Evolutionary conservation across 2,888 invertebrate genomes (phyloP), one percentile per base, ranked within the genome.

Genomic region (Gerosis bhagava): DNA sequence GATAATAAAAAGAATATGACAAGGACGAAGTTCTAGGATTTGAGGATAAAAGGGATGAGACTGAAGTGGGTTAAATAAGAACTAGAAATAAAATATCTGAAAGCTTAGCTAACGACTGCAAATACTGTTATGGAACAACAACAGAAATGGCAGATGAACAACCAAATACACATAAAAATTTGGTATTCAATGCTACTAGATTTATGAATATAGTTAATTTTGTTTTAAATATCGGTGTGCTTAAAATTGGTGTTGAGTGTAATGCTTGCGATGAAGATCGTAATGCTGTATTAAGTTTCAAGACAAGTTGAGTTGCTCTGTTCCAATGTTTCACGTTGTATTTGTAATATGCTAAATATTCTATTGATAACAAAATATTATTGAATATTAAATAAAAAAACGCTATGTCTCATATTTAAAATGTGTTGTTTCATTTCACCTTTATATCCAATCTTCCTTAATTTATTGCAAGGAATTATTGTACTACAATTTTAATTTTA

Each of bases 331-430:
- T 84, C 78, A 78, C 76, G 87, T 88, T 88, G 84, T 88, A 86
- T 87, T 87, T 87, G 80, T 87, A 84, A 83, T 74, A 78, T 84
- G 84, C 86, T 86, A 70, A 77, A 86, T 88, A 87, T 87, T 88
- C 82, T 88, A 88, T 87, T 71, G 73, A 84, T 80, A 74, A 80
- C 65, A 72, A 73, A 73, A 74, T 78, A 82, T 77, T 83, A 83
- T 84, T 84, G 75, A 83, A 72, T 83, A 83, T 83, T 86, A 69
- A 87, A 84, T 87, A 86, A 84, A n/a, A n/a, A 83, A 86, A 82
- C 68, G 86, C 84, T 86, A 81, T 77, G 83, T 86, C 86, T 86
- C 83, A 83, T 86, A 86, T 82, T 83, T 74, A 52, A 47, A 8
- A 43, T 42, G 19, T 15, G 49, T 51, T 61, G 64, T 81, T 78